Conservation (phyloP, 2,113 vertebrate species). For the Cettia cetti region DNA sequence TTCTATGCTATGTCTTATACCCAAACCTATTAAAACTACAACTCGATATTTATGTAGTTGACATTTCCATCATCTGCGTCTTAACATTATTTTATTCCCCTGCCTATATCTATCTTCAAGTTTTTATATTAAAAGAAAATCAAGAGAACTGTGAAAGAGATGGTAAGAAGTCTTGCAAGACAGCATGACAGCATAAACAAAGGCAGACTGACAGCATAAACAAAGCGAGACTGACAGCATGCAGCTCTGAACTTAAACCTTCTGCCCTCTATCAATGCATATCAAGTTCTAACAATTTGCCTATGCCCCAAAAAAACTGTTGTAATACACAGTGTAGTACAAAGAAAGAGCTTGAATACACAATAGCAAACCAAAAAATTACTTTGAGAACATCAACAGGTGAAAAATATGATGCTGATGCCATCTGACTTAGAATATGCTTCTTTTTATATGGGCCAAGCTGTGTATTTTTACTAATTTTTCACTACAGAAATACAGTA, state of each 20-base stretch:
- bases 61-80: not conserved
- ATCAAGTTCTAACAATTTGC: not conserved
- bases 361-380: not conserved
- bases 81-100: not conserved
- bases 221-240: not conserved
- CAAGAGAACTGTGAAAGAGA: not conserved
- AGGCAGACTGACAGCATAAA: not conserved
- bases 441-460: not conserved
- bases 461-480: not conserved
- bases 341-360: not conserved
- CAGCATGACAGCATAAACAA: accelerated
- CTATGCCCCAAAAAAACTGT: not conserved
- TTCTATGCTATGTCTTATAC: not conserved
- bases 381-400: not conserved
- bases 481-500: not conserved
- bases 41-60: not conserved
- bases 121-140: not conserved
- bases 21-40: not conserved
- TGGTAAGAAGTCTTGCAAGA: not conserved
- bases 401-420: not conserved
- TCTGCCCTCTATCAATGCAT: not conserved
- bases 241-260: not conserved
- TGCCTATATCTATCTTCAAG: not conserved
- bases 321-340: not conserved
- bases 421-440: not conserved